phyloP scores from a whole-genome alignment of 2,888 invertebrate genomes.

The Leptinotarsa peninsularis region DNA sequence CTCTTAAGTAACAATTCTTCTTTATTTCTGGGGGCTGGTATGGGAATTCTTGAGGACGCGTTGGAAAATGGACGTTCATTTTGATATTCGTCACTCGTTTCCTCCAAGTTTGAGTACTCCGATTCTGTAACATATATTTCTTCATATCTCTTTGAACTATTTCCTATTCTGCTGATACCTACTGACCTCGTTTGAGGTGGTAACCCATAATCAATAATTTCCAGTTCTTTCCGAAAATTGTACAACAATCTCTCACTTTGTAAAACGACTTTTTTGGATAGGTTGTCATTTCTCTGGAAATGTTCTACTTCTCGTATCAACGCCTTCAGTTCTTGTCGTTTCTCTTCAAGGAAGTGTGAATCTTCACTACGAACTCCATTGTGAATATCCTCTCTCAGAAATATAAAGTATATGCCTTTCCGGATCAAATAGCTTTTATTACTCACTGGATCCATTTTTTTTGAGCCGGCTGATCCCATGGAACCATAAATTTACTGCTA shows the following conservation, averaged over 20 bases:
- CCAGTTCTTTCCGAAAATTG: neutral
- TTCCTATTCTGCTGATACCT: too few relatives aligned
- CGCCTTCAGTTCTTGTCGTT: neutral
- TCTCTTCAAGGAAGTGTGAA: neutral
- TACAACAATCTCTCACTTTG: neutral
- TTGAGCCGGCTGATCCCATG: neutral
- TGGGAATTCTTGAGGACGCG: neutral
- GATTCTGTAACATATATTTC: neutral
- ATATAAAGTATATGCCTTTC: neutral
- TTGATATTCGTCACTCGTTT: neutral
- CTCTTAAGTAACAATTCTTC: neutral
- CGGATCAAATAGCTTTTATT: neutral
- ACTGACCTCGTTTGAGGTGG: too few relatives aligned
- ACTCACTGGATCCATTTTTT: neutral
- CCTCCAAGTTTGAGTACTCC: neutral
- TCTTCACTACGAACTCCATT: neutral
- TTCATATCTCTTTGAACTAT: neutral
- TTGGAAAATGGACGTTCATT: neutral
- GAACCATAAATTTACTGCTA: neutral
- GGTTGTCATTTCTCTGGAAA: neutral
- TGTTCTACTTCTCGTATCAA: neutral
- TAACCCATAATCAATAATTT: neutral
- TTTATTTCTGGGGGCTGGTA: neutral
- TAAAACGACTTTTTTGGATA: neutral
- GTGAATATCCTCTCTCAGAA: neutral